Evolutionary conservation across 2,797 vertebrate genomes (phyloP), one percentile per base, ranked within the genome.

Genomic region (Babyrousa celebensis): DNA sequence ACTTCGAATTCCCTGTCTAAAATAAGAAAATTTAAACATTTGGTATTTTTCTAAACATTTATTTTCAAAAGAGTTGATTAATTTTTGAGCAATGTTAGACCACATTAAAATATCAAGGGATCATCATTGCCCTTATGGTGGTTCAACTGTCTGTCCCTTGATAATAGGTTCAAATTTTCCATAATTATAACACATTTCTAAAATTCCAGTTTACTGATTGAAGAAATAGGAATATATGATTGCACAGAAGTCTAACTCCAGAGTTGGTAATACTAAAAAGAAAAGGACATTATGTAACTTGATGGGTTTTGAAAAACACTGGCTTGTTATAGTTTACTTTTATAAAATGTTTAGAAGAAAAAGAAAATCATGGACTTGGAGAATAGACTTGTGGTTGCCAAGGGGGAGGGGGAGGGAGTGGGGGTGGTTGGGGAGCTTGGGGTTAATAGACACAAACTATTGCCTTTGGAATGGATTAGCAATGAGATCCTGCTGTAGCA

Each of bases 161-260:
- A 52, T 85, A 78, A 70, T 10, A 70, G 7, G 20, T 71, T 90
- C 56, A 71, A 2, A 79, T 94, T 56, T 71, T 71, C 32, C 43
- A 71, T 94, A 90, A 63, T 40, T 84, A 25, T 84, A 75, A 89
- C 15, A 60, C 16, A 89, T 79, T 90, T 94, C 56, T 78, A 27
- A 71, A 85, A 79, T 71, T 63, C 20, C 79, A 12, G 16, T 79
- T 78, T 63, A 63, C 25, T 85, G 54, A 63, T 71, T 32, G 20
- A 62, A 94, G 83, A 89, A 85, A 63, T 4, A 27, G 43, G 25
- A 12, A 85, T 85, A 16, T 56, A 54, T 78, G 54, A 63, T 71
- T 63, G 20, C 12, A 71, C 11, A 54, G 43, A 90, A 17, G 15
- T 71, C 43, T 94, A 79, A 85, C 56, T 90, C 23, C 20, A 63